phyloP scores from a whole-genome alignment of 1,140 invertebrate genomes.

The Tenebrio molitor region DNA sequence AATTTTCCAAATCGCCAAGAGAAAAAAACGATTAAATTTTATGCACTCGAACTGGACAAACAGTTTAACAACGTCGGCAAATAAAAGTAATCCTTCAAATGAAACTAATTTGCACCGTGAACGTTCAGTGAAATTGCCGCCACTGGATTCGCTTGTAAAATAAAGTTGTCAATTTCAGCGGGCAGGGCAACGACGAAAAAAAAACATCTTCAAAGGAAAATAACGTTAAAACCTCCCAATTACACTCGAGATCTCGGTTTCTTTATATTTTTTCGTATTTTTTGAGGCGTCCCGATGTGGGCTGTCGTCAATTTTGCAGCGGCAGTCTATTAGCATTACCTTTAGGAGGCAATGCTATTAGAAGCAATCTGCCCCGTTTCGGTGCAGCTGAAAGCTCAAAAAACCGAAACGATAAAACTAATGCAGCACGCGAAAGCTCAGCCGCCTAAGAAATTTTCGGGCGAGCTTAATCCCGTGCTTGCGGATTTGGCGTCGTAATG shows the following conservation, averaged over 20 bases:
- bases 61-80: background rate
- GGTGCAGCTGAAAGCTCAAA: background rate
- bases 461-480: background rate
- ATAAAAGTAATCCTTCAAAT: background rate
- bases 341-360: too few relatives aligned
- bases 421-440: too few relatives aligned
- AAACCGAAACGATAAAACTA: background rate
- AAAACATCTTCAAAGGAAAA: background rate
- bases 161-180: background rate
- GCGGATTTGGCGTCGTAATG: background rate
- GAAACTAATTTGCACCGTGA: background rate
- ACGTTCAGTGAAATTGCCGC: background rate
- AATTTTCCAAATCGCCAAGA: too few relatives aligned
- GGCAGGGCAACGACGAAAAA: background rate
- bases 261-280: background rate
- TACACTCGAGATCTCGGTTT: background rate
- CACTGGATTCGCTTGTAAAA: too few relatives aligned
- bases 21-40: too few relatives aligned
- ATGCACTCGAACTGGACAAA: background rate
- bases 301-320: constrained; percentile 1
- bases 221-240: background rate
- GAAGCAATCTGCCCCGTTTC: constrained; percentile 1
- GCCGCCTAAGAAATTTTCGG: background rate
- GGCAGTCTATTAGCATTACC: background rate
- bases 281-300: background rate